Evolutionary conservation across 2,113 vertebrate species (phyloP).

Genomic region (Rhinichthys klamathensis): DNA sequence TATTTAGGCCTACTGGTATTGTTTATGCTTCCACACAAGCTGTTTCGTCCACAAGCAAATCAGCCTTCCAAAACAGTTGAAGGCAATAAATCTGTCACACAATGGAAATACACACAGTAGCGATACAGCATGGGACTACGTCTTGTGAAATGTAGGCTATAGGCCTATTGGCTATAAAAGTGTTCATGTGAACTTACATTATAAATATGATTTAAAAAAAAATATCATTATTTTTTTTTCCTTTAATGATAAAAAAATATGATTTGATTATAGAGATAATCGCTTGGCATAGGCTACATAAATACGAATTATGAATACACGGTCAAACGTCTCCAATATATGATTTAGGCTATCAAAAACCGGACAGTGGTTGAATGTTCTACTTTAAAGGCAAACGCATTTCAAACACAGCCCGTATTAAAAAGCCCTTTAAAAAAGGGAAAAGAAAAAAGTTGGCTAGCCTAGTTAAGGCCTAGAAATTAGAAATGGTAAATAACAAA

Average conservation of each 20-base stretch:
- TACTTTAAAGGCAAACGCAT: neutral
- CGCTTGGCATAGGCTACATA: neutral
- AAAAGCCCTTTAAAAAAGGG: neutral
- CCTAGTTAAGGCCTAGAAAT: neutral
- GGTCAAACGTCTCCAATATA: neutral
- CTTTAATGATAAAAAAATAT: neutral
- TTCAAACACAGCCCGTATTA: neutral
- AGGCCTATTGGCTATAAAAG: neutral
- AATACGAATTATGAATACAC: neutral
- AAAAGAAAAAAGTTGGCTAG: too few relatives aligned
- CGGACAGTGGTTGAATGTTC: neutral
- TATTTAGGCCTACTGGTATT: neutral
- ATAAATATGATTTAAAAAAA: neutral
- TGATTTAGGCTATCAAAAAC: neutral
- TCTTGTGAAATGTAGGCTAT: neutral
- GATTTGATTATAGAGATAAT: neutral
- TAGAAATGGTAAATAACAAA: neutral
- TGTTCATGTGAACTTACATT: neutral
- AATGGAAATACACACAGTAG: slow-evolving; percentile 7
- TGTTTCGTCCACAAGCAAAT: neutral
- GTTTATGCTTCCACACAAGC: neutral
- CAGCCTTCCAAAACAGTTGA: neutral
- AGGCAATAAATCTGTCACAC: slow-evolving; percentile 26
- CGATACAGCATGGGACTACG: neutral
- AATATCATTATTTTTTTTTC: too few relatives aligned